These are phyloP conservation scores for Drosophila subquinaria DNA, from an alignment of 2,888 invertebrate genomes.

Conservation along the genomic window DNA sequence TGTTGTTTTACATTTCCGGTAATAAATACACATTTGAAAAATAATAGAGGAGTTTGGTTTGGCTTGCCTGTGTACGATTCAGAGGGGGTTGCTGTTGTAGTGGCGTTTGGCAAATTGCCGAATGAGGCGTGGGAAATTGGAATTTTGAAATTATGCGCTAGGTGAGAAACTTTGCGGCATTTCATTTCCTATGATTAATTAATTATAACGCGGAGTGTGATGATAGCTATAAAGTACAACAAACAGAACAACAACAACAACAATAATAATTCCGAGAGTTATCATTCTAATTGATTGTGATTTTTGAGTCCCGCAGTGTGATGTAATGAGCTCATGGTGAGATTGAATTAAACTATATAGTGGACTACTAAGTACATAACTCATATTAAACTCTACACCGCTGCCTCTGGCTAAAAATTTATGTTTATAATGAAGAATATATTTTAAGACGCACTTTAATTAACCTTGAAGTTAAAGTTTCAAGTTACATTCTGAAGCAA, in stretches of 20 bases:
- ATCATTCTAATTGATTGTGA: slow-evolving; percentile 30
- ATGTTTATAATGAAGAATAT: too few species aligned
- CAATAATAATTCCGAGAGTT: slow-evolving; percentile 15
- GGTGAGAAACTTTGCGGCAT: slow-evolving; percentile 79
- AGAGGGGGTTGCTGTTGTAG: background rate
- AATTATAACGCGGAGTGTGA: slow-evolving; percentile 65
- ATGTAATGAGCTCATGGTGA: background rate
- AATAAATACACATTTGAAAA: slow-evolving; percentile 79
- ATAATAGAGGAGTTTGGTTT: slow-evolving; percentile 52
- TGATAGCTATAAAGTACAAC: slow-evolving; percentile 52
- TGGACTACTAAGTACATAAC: too few species aligned
- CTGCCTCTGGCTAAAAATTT: too few species aligned
- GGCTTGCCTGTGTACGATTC: slow-evolving; percentile 4
- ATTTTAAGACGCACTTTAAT: too few species aligned
- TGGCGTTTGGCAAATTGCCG: slow-evolving; percentile 66
- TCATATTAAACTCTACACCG: background rate
- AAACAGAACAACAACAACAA: background rate
- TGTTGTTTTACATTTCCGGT: slow-evolving; percentile 80
- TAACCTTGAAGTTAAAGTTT: too few species aligned
- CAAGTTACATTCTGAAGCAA: too few species aligned
- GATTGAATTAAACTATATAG: background rate
- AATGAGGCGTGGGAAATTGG: slow-evolving; percentile 73
- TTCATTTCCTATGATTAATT: slow-evolving; percentile 78
- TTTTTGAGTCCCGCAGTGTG: background rate
- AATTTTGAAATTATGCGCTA: slow-evolving; percentile 66